Percentiles rank a stretch among this genome's conserved stretches.
Conservation (phyloP, 37 sponge, comb jelly and placozoan genomes). For the Beroe ovata region DNA sequence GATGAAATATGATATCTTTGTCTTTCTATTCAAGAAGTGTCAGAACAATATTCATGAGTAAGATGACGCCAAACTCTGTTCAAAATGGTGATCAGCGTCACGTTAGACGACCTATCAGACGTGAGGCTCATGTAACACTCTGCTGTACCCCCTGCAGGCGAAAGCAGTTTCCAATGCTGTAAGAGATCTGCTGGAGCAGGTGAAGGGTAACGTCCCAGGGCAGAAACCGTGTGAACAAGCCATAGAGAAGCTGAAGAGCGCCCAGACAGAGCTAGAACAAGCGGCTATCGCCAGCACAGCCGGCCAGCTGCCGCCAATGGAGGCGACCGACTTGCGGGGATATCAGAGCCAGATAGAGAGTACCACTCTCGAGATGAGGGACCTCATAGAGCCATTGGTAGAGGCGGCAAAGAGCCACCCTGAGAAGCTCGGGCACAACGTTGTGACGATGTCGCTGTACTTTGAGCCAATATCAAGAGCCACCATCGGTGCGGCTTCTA, state of each 20-base stretch:
- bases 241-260: conserved; percentile 77
- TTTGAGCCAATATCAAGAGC: conserved; percentile 79
- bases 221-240: conserved; percentile 89
- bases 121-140: too few relatives aligned
- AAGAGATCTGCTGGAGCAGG: conserved; percentile 74
- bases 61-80: too few relatives aligned
- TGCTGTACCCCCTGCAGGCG: conserved; percentile 69
- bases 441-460: conserved; percentile 77
- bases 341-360: conserved; percentile 84
- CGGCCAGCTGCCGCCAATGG: conserved; percentile 77
- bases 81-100: too few relatives aligned
- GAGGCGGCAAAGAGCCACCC: conserved; percentile 90
- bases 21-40: too few relatives aligned
- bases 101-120: too few relatives aligned
- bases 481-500: conserved; percentile 88
- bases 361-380: conserved; percentile 73
- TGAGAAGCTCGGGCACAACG: conserved; percentile 94
- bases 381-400: conserved; percentile 77
- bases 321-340: conserved; percentile 75
- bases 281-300: conserved; percentile 80
- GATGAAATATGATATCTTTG: too few relatives aligned
- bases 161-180: conserved; percentile 87
- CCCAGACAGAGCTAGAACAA: conserved; percentile 82
- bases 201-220: conserved; percentile 77
- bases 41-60: too few relatives aligned